A percentile compares a stretch with the other conserved stretches of the same genome.
These are phyloP conservation scores for Drosophila leontia DNA, from an alignment of 1,140 invertebrate species.

Conservation along the genomic window DNA sequence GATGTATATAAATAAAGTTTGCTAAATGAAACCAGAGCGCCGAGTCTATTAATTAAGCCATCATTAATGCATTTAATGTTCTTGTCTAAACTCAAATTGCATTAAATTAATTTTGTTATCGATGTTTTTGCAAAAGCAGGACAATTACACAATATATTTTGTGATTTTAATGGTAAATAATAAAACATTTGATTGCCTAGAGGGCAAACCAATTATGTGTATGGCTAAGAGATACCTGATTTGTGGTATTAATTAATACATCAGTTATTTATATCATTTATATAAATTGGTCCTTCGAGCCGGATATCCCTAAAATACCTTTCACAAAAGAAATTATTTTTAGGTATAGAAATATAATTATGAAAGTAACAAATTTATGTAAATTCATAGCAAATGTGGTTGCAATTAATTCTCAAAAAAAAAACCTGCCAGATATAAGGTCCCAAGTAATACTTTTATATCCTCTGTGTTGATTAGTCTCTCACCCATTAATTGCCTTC, in stretches of 20 bases:
- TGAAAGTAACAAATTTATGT: background rate
- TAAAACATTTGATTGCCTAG: background rate
- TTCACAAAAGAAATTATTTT: too few relatives aligned
- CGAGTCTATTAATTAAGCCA: conserved; percentile 11
- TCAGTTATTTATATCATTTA: background rate
- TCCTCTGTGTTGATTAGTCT: conserved; percentile 17
- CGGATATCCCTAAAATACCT: background rate
- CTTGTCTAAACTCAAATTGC: background rate
- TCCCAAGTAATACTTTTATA: background rate
- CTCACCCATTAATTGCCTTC: conserved; percentile 17
- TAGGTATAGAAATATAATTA: too few relatives aligned
- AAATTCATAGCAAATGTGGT: background rate
- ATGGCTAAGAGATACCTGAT: background rate
- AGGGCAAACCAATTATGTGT: background rate
- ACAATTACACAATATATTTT: background rate
- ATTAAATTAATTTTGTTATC: conserved; percentile 7
- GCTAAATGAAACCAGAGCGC: conserved; percentile 7
- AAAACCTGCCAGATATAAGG: background rate
- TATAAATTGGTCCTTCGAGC: background rate
- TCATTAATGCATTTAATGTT: conserved; percentile 19
- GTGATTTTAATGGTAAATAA: background rate
- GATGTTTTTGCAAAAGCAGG: background rate
- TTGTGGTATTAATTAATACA: background rate
- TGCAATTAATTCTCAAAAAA: background rate
- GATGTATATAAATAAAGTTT: background rate